Base-by-base conservation (phyloP, 2,888 invertebrate genomes). In the Diogma glabrata region DNA sequence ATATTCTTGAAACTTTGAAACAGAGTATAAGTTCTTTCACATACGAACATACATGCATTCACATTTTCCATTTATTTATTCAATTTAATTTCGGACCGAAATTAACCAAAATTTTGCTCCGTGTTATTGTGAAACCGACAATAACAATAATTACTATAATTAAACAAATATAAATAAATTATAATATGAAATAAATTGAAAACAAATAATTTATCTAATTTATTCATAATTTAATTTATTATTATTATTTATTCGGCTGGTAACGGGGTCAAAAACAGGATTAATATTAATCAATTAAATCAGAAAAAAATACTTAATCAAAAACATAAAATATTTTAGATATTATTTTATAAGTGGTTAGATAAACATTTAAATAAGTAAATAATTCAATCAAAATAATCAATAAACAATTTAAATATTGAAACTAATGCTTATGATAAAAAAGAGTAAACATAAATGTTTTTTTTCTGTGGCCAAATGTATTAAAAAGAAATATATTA, bases 51-150 rank as follows among this genome's bases (percentile, higher is more conserved):
- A n/a, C n/a, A n/a, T n/a, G n/a, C n/a, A n/a, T n/a, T n/a, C n/a
- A n/a, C n/a, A n/a, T n/a, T n/a, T n/a, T n/a, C n/a, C n/a, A 8
- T 26, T 26, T 10, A 6, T 10, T 26, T 26, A 8, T 26, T 8
- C 26, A 26, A 26, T 10, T 10, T 6, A 26, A 26, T 8, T 10
- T 26, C 26, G n/a, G n/a, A n/a, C n/a, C n/a, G n/a, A n/a, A n/a
- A n/a, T n/a, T n/a, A n/a, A n/a, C n/a, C 19, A 1, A 24, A 46
- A 16, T 46, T 38, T 49, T 51, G 22, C 47, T 50, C 51, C 47
- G 47, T 51, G 49, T 54, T 55, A 55, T 55, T 55, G 54, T 55
- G 54, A 55, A 48, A 50, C 43, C 43, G 54, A 55, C 54, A 55
- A 55, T 48, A 48, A 48, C 48, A 30, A 14, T 33, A 30, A 30